phyloP scores from a whole-genome alignment of 2,888 invertebrate species.

The Agrotis puta region DNA sequence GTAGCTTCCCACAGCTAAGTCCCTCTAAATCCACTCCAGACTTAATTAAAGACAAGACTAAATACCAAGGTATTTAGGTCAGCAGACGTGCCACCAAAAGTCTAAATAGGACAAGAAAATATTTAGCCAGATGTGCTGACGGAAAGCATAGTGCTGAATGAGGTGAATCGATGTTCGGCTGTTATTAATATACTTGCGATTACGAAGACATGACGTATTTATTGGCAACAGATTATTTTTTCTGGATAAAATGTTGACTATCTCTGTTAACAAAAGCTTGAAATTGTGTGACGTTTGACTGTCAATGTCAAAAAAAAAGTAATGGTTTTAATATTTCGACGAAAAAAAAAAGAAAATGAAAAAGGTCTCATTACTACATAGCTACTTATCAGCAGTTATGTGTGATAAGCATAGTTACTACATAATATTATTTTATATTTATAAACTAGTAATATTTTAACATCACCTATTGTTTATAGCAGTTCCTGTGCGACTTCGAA shows the following conservation, averaged over 20 bases:
- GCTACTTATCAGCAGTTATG: no score
- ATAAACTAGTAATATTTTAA: not conserved
- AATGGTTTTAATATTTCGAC: not conserved
- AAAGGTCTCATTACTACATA: not conserved
- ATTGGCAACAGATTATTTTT: slow-evolving; percentile 1
- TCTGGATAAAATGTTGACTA: not conserved
- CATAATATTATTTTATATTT: no score
- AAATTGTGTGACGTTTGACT: no score
- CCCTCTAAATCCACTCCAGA: slow-evolving; percentile 43
- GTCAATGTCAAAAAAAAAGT: not conserved
- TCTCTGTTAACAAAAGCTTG: not conserved
- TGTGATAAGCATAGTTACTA: no score
- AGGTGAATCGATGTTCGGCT: slow-evolving; percentile 10
- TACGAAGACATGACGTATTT: slow-evolving; percentile 10
- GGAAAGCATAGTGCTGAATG: slow-evolving; percentile 28
- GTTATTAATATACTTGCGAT: slow-evolving; percentile 41
- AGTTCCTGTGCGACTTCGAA: no score
- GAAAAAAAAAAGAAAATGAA: not conserved
- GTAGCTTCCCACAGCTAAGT: slow-evolving; percentile 19
- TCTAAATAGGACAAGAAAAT: slow-evolving; percentile 42
- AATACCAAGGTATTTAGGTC: slow-evolving; percentile 54
- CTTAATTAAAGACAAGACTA: slow-evolving; percentile 54
- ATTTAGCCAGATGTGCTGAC: slow-evolving; percentile 48
- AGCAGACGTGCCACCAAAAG: slow-evolving; percentile 43
- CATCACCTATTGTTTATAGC: not conserved